Evolutionary conservation across 2,113 vertebrate genomes (phyloP), one percentile per base, ranked within the genome.

Genomic region (Podocnemis expansa): DNA sequence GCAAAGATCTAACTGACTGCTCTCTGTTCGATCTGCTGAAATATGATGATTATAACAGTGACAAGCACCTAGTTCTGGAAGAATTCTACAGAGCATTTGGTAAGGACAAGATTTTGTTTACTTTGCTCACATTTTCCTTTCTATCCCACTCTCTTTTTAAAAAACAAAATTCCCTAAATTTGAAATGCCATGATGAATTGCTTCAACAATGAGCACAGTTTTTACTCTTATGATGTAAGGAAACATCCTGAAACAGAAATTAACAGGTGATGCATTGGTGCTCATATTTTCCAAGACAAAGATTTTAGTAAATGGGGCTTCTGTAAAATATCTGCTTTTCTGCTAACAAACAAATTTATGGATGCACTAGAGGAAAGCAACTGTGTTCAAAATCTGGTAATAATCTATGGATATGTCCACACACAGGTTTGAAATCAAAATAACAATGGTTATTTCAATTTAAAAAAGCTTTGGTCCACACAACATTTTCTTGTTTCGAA

Each of bases 1-100:
- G 98, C 96, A 99, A 98, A 96, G 98, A 98, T 84, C 85, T 93
- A 7, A 98, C 98, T 52, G 98, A 98, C 86, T 99, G 99, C 95
- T 98, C 99, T 4, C 94, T 99, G 93, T 99, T 99, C 27, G 98
- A 99, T 98, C 98, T 99, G 78, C 98, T 99, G 92, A 99, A 99
- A 97, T 99, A 99, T 12, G 99, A 99, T 82, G 99, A 99, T 90
- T 97, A 98, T 91, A 98, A 99, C 1, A 92, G 98, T 43, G 99
- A 99, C 86, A 98, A 99, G 90, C 98, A 98, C 87, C 98, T 99
- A 76, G 97, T 98, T 49, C 98, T 98, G 70, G 99, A 99, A 78
- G 99, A 99, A 98, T 99, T 99, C 97, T 99, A 99, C 70, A 98
- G 98, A 93, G 98, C 99, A 86, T 99, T 99, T 60, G 98, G 99